Conservation (phyloP, 2,797 vertebrate genomes). For the Propithecus deckenii region DNA sequence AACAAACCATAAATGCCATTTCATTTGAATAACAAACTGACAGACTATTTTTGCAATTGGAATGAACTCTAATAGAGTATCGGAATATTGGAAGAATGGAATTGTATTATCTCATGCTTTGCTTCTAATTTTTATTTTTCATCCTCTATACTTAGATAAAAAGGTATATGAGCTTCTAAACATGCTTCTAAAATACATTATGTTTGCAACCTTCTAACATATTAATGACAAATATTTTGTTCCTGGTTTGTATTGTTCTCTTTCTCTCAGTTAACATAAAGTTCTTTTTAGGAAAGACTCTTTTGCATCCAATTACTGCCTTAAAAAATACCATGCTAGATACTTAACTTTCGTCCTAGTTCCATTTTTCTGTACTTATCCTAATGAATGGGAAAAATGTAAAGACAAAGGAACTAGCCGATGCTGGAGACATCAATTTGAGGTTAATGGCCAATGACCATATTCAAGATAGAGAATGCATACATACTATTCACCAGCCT, state of each 20-base stretch:
- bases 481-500: rapidly evolving
- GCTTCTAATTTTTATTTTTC: neutral
- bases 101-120: neutral
- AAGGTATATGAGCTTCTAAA: neutral
- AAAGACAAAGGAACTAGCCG: neutral
- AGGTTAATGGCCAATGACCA: neutral
- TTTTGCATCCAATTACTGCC: neutral
- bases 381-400: neutral
- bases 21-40: neutral
- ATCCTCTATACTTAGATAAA: neutral
- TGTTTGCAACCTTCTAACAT: neutral
- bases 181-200: neutral
- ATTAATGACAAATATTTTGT: neutral
- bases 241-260: neutral
- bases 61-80: neutral
- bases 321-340: neutral
- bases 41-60: neutral
- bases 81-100: neutral
- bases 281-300: neutral
- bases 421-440: neutral
- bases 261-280: neutral
- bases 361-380: neutral
- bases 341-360: neutral
- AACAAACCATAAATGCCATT: neutral
- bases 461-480: neutral